Evolutionary conservation across 2,797 vertebrate species (phyloP).

Genomic region (Manis pentadactyla): DNA sequence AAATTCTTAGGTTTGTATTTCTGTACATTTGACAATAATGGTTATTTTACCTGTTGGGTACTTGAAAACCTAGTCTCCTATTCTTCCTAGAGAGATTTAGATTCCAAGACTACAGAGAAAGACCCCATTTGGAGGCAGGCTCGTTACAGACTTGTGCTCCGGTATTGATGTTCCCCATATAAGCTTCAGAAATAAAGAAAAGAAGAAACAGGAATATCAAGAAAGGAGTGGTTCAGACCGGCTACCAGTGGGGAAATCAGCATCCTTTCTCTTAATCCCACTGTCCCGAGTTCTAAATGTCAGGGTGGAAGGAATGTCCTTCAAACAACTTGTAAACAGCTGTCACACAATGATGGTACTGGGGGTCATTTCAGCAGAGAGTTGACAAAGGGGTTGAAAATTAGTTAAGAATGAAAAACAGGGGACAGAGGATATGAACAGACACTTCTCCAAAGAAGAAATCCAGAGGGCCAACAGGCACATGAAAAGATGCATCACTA

Average conservation of each 20-base stretch:
- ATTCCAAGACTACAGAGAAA: not conserved
- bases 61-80: not conserved
- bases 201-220: not conserved
- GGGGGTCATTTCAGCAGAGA: not conserved
- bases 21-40: not conserved
- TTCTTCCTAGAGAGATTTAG: not conserved
- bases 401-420: not conserved
- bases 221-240: not conserved
- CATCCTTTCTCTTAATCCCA: not conserved
- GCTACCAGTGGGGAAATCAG: not conserved
- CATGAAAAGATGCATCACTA: no score
- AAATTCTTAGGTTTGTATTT: slow-evolving; percentile 15
- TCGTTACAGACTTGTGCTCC: not conserved
- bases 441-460: no score
- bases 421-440: no score
- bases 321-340: not conserved
- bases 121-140: not conserved
- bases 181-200: not conserved
- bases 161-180: not conserved
- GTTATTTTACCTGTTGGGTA: not conserved
- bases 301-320: not conserved
- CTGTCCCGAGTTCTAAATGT: not conserved
- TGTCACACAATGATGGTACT: not conserved
- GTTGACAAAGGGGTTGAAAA: not conserved
- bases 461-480: no score